phyloP scores from a whole-genome alignment of 2,888 invertebrate species.

The Ptychoptera contaminata region DNA sequence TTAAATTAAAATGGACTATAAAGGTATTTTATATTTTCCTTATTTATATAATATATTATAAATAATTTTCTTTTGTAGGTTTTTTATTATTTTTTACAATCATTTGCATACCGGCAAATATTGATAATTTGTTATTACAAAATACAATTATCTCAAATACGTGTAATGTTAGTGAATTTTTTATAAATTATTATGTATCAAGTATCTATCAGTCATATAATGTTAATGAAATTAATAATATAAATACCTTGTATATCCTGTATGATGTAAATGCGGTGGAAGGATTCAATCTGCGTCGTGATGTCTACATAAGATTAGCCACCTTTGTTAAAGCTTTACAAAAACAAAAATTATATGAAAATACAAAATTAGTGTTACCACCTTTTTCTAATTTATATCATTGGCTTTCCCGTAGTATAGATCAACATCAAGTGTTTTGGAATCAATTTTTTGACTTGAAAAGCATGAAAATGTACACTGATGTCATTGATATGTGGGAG shows the following conservation, averaged over 20 bases:
- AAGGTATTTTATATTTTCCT: no score
- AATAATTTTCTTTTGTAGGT: no score
- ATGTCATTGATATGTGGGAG: conserved; percentile 75
- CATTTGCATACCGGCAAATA: no score
- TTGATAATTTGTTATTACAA: no score
- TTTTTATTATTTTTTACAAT: no score
- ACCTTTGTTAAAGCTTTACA: conserved; percentile 58
- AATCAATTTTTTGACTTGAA: conserved; percentile 66
- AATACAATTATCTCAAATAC: no score
- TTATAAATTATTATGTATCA: no score
- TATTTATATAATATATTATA: no score
- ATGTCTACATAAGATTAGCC: conserved; percentile 89
- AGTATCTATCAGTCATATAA: no score
- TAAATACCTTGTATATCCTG: conserved; percentile 34
- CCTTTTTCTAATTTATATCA: conserved; percentile 87
- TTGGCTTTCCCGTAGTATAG: conserved; percentile 52
- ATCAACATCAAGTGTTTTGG: conserved; percentile 59
- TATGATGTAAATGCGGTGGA: conserved; percentile 93
- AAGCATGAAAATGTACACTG: conserved; percentile 60
- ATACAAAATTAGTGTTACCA: conserved; percentile 64
- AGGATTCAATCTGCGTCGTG: conserved; percentile 91
- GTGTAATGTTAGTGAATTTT: no score
- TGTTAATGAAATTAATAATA: no score
- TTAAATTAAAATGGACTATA: no score
- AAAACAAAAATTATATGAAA: conserved; percentile 30